phyloP scores from a whole-genome alignment of 2,888 invertebrate species.

The Halictus ligatus region DNA sequence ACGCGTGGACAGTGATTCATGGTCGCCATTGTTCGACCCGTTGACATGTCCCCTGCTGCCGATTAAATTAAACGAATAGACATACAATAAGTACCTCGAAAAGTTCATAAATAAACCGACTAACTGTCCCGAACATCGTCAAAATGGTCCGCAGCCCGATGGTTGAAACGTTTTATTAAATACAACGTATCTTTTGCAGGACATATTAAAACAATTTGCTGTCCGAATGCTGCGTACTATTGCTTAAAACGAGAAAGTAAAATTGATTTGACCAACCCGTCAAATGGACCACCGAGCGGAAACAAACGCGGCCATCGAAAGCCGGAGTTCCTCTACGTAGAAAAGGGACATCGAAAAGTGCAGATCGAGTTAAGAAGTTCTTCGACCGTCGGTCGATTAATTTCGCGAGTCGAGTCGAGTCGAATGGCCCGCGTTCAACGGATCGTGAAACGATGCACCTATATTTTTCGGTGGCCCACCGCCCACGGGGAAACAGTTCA shows the following conservation, averaged over 20 bases:
- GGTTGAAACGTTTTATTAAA: no score
- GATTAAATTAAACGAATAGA: neutral
- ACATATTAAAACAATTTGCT: neutral
- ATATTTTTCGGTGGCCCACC: constrained; percentile 26
- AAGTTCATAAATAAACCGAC: no score
- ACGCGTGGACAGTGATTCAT: constrained; percentile 7
- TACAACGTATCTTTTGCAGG: neutral
- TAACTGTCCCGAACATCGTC: no score
- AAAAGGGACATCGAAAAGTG: neutral
- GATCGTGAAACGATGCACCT: constrained; percentile 29
- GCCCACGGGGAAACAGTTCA: constrained; percentile 17
- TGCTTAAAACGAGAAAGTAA: no score
- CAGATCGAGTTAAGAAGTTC: neutral
- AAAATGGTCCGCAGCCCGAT: no score
- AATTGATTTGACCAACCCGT: neutral
- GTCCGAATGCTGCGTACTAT: no score
- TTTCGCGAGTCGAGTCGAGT: constrained; percentile 29
- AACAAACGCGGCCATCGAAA: neutral
- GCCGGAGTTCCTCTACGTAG: neutral
- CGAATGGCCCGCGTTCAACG: constrained; percentile 40
- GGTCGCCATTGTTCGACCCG: neutral
- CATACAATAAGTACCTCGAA: no score
- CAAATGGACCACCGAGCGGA: neutral
- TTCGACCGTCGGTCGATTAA: constrained; percentile 34
- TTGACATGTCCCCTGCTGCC: neutral